These are phyloP conservation scores for Corvus hawaiiensis DNA, from an alignment of 2,113 vertebrate species.

Conservation along the genomic window DNA sequence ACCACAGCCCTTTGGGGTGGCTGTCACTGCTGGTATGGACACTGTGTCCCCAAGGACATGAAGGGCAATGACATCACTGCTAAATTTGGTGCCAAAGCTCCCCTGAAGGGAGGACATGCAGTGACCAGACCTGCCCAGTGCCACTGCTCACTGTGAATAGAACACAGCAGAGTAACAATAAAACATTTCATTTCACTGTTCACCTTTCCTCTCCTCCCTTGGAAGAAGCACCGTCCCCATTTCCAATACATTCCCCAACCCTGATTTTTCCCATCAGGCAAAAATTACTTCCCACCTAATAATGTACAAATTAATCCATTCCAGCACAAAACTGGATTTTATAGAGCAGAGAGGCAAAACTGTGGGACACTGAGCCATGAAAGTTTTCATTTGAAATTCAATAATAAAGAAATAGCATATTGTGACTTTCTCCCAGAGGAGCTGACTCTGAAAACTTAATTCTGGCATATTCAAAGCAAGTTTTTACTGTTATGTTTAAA, in stretches of 20 bases:
- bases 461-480: background rate
- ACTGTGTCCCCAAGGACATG: rapidly evolving
- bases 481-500: background rate
- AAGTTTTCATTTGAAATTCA: background rate
- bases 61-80: background rate
- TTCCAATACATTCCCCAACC: background rate
- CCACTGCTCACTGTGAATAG: background rate
- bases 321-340: background rate
- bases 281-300: background rate
- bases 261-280: background rate
- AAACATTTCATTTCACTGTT: background rate
- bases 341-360: background rate
- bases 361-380: background rate
- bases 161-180: rapidly evolving
- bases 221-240: background rate
- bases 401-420: background rate
- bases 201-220: background rate
- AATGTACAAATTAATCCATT: background rate
- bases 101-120: background rate
- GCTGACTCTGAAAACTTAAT: background rate
- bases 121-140: too few relatives aligned
- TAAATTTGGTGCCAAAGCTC: background rate
- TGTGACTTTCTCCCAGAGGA: background rate
- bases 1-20: background rate
- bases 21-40: background rate